A percentile compares a stretch with the other conserved stretches of the same genome.
These are phyloP conservation scores for Cherax destructor DNA, from an alignment of 1,140 invertebrate genomes.

Conservation along the genomic window DNA sequence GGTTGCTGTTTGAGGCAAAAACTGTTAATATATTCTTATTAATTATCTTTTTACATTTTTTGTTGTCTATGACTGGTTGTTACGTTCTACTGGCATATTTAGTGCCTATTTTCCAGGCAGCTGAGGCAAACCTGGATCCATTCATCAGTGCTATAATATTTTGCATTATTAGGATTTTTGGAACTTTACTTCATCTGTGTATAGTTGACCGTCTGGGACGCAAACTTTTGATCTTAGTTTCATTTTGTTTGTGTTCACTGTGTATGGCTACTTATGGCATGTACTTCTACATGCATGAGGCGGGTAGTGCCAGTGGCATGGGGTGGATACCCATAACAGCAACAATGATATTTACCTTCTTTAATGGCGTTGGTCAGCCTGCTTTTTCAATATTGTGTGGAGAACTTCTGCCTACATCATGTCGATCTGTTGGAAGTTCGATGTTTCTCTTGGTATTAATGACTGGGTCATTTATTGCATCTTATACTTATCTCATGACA, in stretches of 20 bases:
- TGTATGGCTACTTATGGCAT: neutral
- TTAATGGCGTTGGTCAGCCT: neutral
- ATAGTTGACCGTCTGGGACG: constrained; percentile 9
- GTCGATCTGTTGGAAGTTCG: neutral
- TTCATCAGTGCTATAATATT: neutral
- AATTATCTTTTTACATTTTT: neutral
- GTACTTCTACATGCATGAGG: neutral
- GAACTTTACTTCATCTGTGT: neutral
- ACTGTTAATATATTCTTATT: neutral
- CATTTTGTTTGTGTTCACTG: neutral
- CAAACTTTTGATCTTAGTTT: neutral
- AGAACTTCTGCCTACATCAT: too few relatives aligned
- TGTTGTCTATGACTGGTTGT: neutral
- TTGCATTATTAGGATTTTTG: neutral
- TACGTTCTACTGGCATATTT: neutral
- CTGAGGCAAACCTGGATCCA: neutral
- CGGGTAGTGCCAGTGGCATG: neutral
- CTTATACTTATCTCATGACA: too few relatives aligned
- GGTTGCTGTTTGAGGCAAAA: neutral
- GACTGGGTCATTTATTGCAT: too few relatives aligned
- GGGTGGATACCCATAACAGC: constrained; percentile 6
- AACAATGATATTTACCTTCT: neutral
- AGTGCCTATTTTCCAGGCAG: neutral
- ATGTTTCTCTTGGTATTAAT: neutral
- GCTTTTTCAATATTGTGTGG: neutral